A percentile compares a stretch with the other conserved stretches of the same genome.
Evolutionary conservation across 1,140 invertebrate genomes (phyloP).

Genomic region (Leptinotarsa texana): DNA sequence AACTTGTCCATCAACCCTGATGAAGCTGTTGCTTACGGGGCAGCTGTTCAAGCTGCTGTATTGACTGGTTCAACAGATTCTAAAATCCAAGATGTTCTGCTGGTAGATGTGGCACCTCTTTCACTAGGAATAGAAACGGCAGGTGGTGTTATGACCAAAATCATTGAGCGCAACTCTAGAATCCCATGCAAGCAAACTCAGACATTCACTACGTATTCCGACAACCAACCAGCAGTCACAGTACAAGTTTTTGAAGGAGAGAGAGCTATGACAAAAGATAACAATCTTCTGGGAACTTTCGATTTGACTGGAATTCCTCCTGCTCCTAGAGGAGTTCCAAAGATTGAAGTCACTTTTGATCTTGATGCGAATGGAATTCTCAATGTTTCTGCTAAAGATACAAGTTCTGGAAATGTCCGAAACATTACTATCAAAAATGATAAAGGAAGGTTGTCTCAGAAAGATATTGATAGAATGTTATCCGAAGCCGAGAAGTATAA

Average conservation of each 20-base stretch:
- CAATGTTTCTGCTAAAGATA: conserved; percentile 64
- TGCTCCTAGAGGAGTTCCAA: conserved; percentile 63
- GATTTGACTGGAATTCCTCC: conserved; percentile 68
- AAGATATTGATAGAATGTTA: conserved; percentile 84
- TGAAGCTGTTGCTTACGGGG: conserved; percentile 60
- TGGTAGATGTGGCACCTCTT: conserved; percentile 62
- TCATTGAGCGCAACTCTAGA: conserved; percentile 65
- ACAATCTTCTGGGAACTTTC: conserved; percentile 77
- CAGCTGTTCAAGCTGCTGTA: conserved; percentile 59
- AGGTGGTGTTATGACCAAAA: conserved; percentile 70
- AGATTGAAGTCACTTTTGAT: conserved; percentile 76
- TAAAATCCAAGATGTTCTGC: conserved; percentile 59
- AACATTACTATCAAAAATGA: conserved; percentile 87
- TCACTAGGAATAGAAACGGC: conserved; percentile 65
- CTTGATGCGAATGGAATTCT: conserved; percentile 74
- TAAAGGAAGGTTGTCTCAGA: conserved; percentile 77
- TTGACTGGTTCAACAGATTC: conserved; percentile 54
- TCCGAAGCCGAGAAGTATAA: conserved; percentile 68
- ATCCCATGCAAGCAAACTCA: conserved; percentile 69
- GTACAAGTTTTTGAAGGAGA: conserved; percentile 80
- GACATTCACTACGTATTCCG: conserved; percentile 68
- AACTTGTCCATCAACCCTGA: conserved; percentile 62
- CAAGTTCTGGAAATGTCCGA: conserved; percentile 56
- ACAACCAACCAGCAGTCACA: conserved; percentile 72
- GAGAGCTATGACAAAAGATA: conserved; percentile 76